phyloP scores from a whole-genome alignment of 2,888 invertebrate species.

The Lochmaea capreae region DNA sequence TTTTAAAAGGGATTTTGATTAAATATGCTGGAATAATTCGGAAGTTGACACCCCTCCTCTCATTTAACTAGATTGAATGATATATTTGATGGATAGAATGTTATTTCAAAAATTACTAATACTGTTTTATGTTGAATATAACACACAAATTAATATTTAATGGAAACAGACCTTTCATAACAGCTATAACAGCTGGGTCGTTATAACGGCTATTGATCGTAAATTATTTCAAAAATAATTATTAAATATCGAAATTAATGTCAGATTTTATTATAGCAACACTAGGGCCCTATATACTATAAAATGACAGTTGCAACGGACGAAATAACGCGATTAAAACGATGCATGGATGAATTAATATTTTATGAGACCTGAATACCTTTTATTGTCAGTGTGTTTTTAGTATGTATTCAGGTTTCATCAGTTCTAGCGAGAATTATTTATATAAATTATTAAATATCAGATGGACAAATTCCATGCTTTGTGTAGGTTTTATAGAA shows the following conservation, averaged over 20 bases:
- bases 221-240: constrained; percentile 11
- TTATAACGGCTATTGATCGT: constrained; percentile 4
- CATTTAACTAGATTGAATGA: no score
- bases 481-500: no score
- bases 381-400: constrained; percentile 1
- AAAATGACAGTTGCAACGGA: constrained; percentile 9
- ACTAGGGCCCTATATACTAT: constrained; percentile 3
- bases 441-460: not conserved
- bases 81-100: no score
- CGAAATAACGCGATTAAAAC: constrained; percentile 2
- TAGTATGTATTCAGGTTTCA: not conserved
- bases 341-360: not conserved
- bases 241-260: constrained; percentile 13
- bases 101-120: not conserved
- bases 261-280: constrained; percentile 9
- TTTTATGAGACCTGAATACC: constrained; percentile 4
- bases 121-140: not conserved
- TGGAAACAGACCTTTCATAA: not conserved
- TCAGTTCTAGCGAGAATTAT: not conserved
- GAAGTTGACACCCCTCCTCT: no score
- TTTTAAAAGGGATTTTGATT: no score
- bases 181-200: not conserved
- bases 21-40: no score
- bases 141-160: not conserved
- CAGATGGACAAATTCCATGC: no score